Base-by-base conservation (phyloP, 92 coral and sea anemone species). In the Porites cylindrica region DNA sequence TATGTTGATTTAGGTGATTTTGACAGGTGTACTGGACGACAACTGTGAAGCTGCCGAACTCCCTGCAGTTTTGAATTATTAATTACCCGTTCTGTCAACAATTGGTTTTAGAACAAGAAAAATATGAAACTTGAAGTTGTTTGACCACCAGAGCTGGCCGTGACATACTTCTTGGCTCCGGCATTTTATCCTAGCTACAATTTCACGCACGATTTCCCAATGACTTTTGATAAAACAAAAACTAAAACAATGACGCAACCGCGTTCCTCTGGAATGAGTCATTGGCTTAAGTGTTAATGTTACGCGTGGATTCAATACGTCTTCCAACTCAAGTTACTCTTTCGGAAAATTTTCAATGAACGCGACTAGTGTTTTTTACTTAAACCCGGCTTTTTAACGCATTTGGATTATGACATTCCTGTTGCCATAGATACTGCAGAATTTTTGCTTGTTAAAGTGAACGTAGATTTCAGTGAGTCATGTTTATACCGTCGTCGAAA, bases 11-110 rank as follows among this genome's bases (percentile, higher is more conserved):
- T 14, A n/a, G 71, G 79, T 29, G 61, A 61, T 61, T 62, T 74
- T 26, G 80, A 38, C 87, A 83, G 87, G 87, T 83, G 87, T 51
- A 60, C 13, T 32, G 78, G 23, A 56, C 61, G 38, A 64, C 50
- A 63, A 52, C 71, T 47, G 1, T 63, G 73, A 62, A 12, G 52
- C 51, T 74, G 87, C 51, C 81, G 80, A 83, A 63, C 62, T 24
- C 80, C 72, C 74, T 66, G n/a, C 80, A 43, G 70, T 38, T 50
- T 47, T 83, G 47, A 83, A 83, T 83, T 29, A 83, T 83, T 83
- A 61, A 83, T 83, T 12, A 65, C 87, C 80, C 80, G 75, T 83
- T 83, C 80, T 83, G 81, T 75, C 80, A 83, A 83, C 87, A 83
- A 83, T 83, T 83, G 87, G 87, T 83, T 72, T 83, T 72, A 43